Base-by-base conservation (phyloP, 1,140 invertebrate species). In the Drosophila kepulauana region DNA sequence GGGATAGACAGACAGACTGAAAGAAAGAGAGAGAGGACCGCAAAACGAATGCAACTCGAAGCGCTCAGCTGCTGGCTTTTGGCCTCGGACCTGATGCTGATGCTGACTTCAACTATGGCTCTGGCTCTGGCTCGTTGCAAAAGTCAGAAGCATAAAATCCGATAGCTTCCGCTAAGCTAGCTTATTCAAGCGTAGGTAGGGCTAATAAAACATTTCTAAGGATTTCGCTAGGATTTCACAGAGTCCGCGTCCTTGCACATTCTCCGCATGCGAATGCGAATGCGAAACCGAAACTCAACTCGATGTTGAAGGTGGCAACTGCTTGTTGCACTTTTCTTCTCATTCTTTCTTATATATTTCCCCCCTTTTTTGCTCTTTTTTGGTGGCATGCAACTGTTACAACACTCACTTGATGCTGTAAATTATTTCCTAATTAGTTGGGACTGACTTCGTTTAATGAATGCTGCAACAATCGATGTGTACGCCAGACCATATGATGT, bases 121-220 rank as follows among this genome's bases (percentile, higher is more conserved):
- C 69, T 69, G 45, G 15, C 15, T 25, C 54, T 57, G 52, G 13
- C 72, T 56, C 69, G 78, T 75, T 89, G 86, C 81, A 89, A 82
- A 90, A 89, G 86, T 89, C 86, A 89, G 63, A 77, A 90, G 86
- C 86, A 90, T 89, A 91, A 89, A 89, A 89, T 89, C 86, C 87
- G 82, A 89, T 89, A 89, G 86, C 86, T 90, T 89, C 86, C 86
- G 86, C 86, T 89, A 89, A 89, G 86, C 86, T 86, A 79, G 86
- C 86, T 89, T 89, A 89, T 90, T 91, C 86, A 82, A 82, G 86
- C 86, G 87, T 82, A 90, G 81, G 81, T 75, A 79, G 86, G 82
- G 86, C 86, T 90, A 89, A 89, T 89, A 89, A 89, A 89, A 89
- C 86, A 89, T 89, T 90, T 89, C 87, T 89, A 86, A 90, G 86